These are phyloP conservation scores for Pelusios castaneus DNA, from an alignment of 2,113 vertebrate genomes.

Conservation along the genomic window DNA sequence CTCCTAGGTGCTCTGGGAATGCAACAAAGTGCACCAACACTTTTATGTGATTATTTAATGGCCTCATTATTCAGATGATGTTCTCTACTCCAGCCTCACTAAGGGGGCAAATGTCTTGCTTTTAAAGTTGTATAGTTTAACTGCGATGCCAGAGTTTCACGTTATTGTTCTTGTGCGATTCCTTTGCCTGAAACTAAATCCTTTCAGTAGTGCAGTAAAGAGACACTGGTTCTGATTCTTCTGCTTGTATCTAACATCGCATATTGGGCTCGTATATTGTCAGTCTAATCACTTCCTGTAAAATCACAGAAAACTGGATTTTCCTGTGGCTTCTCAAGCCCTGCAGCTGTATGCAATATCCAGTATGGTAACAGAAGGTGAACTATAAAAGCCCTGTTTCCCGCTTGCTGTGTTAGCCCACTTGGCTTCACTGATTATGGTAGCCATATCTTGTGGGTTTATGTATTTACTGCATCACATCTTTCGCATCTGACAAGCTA, in stretches of 20 bases:
- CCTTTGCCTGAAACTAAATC: background rate
- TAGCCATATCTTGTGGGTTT: background rate
- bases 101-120: background rate
- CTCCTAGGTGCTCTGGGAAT: background rate
- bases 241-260: background rate
- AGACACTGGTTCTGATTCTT: background rate
- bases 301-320: background rate
- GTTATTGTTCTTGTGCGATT: background rate
- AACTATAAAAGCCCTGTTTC: background rate
- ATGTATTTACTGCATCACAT: background rate
- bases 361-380: background rate
- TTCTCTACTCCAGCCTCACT: background rate
- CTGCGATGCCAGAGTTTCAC: background rate
- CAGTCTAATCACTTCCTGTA: background rate
- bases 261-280: background rate
- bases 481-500: background rate
- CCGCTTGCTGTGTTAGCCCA: background rate
- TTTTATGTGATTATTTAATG: background rate
- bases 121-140: rapidly evolving
- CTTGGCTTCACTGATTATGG: background rate
- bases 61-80: background rate
- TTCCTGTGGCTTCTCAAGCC: background rate
- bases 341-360: background rate
- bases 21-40: background rate
- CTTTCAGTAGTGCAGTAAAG: background rate